Percentiles rank a stretch among this genome's conserved stretches.
phyloP scores from a whole-genome alignment of 2,888 invertebrate species.

The Dynastes grantii region DNA sequence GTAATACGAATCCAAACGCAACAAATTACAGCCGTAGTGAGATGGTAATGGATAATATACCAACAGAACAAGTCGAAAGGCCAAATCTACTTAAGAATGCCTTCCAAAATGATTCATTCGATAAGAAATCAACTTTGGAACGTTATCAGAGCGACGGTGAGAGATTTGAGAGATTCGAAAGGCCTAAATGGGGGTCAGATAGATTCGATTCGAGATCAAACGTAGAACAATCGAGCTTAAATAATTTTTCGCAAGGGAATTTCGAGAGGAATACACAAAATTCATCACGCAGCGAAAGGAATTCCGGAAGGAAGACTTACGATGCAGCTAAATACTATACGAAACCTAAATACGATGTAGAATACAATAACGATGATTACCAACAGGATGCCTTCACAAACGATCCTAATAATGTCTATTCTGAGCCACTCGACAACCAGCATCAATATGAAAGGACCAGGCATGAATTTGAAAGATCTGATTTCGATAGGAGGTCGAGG shows the following conservation, averaged over 20 bases:
- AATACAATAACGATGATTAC: slow-evolving; percentile 66
- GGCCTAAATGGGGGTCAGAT: slow-evolving; percentile 74
- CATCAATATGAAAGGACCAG: slow-evolving; percentile 68
- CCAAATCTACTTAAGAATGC: slow-evolving; percentile 74
- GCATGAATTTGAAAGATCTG: slow-evolving; percentile 77
- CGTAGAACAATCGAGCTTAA: slow-evolving; percentile 65
- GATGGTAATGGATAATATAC: slow-evolving; percentile 70
- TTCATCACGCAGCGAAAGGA: slow-evolving; percentile 63
- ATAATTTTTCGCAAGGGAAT: slow-evolving; percentile 50
- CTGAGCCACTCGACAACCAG: slow-evolving; percentile 67
- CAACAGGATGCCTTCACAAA: slow-evolving; percentile 67
- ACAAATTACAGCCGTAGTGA: slow-evolving; percentile 82
- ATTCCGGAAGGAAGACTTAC: slow-evolving; percentile 64
- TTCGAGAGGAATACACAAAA: slow-evolving; percentile 57
- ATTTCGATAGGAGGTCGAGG: slow-evolving; percentile 69
- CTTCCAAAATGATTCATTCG: slow-evolving; percentile 77
- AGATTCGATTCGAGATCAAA: slow-evolving; percentile 75
- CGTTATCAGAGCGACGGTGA: slow-evolving; percentile 76
- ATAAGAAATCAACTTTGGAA: slow-evolving; percentile 77
- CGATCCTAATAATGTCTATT: slow-evolving; percentile 72
- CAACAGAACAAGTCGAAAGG: slow-evolving; percentile 70
- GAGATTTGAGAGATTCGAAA: slow-evolving; percentile 72
- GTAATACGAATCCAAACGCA: slow-evolving; percentile 88
- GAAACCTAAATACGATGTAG: slow-evolving; percentile 67
- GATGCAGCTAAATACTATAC: slow-evolving; percentile 67